These are phyloP conservation scores for Micromesistius poutassou DNA, from an alignment of 2,797 vertebrate species.

Conservation along the genomic window DNA sequence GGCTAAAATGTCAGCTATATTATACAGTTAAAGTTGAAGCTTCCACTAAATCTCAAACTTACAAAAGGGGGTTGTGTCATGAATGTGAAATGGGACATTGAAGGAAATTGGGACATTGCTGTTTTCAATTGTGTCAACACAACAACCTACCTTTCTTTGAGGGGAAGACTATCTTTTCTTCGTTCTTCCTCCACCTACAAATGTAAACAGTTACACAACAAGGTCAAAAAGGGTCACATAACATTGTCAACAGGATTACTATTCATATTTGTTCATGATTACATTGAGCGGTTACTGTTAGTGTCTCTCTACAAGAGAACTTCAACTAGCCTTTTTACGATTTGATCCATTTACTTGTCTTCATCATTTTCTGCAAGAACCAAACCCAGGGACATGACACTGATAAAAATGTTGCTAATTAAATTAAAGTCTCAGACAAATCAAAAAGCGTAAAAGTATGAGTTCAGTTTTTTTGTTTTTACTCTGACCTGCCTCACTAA, in stretches of 20 bases:
- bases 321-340: not conserved
- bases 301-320: not conserved
- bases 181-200: slow-evolving; percentile 85
- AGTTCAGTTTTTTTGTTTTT: not conserved
- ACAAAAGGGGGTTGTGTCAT: not conserved
- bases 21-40: not conserved
- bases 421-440: too few species aligned
- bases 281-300: not conserved
- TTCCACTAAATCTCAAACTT: not conserved
- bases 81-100: not conserved
- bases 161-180: slow-evolving; percentile 80
- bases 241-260: not conserved
- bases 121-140: not conserved
- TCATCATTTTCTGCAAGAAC: not conserved
- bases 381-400: not conserved
- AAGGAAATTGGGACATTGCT: not conserved
- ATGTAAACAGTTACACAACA: slow-evolving; percentile 17
- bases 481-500: not conserved
- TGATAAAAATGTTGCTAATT: not conserved
- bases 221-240: not conserved
- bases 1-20: not conserved
- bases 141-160: slow-evolving; percentile 83
- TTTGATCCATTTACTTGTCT: not conserved
- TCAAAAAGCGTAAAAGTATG: not conserved
- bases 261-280: not conserved